Base-by-base conservation (phyloP, 1,140 invertebrate genomes). In the Aphaenogaster floridana region DNA sequence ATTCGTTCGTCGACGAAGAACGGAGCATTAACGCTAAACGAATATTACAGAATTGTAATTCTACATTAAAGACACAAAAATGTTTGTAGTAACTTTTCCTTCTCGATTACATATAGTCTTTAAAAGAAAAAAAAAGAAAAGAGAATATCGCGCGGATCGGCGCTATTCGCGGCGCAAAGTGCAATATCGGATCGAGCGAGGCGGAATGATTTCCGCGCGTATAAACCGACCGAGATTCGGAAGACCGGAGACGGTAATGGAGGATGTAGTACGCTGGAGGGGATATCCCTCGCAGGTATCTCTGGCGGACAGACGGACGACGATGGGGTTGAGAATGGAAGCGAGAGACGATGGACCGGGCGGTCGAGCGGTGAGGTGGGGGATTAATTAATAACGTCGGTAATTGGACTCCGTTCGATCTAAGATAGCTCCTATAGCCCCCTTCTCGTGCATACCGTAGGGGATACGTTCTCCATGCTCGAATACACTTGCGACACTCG, bases 311-410 rank as follows among this genome's bases (percentile, higher is more conserved):
- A 93, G 93, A 92, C 92, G 88, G 89, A 90, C 92, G 88, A 92
- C 91, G 92, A 91, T 88, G 89, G 88, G 88, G 89, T 90, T 89
- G 91, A 93, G 93, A 92, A 92, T 93, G 89, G 92, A 91, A 79
- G 91, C 83, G 78, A 91, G 87, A 91, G 91, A 90, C 84, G 91
- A 92, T 90, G 86, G 89, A 86, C 64, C 90, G 71, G 76, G 72
- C 42, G 64, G 72, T 63, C 69, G 80, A 83, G 79, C 79, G 79
- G 79, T 11, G 80, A 87, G 69, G 89, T 87, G 72, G 79, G 91
- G 88, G 92, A 93, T 94, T 93, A 94, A 94, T 94, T 94, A 94
- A 94, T 94, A 94, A 93, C 93, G 90, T 85, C 90, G 88, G 92
- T 94, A 94, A 94, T 94, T 94, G 93, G 93, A 94, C 92, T 90